Base-by-base conservation (phyloP, 2,797 vertebrate genomes). In the Toxotes lorentzi region DNA sequence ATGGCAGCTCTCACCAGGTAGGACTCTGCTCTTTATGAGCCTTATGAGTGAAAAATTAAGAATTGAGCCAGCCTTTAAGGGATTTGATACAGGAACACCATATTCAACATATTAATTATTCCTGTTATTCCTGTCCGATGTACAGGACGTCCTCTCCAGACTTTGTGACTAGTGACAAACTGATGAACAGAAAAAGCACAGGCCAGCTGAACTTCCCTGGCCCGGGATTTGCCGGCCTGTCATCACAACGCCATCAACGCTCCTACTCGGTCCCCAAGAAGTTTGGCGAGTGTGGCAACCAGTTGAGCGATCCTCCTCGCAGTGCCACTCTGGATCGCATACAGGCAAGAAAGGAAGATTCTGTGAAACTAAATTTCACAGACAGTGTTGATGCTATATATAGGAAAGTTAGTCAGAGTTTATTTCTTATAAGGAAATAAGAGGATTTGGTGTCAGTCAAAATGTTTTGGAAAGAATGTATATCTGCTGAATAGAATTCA, bases 251-350 rank as follows among this genome's bases (percentile, higher is more conserved):
- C 16, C 98, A 99, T 86, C 98, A 99, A 63, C 97, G 98, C 85
- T 99, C 98, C 83, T 99, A 98, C 89, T 99, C 98, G 0, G 98
- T 99, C 47, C 98, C 98, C 68, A 99, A 99, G 88, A 99, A 99
- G 88, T 99, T 99, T 62, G 98, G 98, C 9, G 97, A 98, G 66
- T 95, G 93, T 19, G 94, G 96, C 7, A 96, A 97, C 88, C 95
- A 94, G 11, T 81, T 84, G 2, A 96, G 94, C 0, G 97, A 99
- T 87, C 97, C 98, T 13, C 98, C 98, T 7, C 97, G 98, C 73
- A 99, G 98, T 56, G 98, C 98, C 72, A 99, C 98, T 0, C 91
- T 99, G 72, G 98, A 99, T 90, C 97, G 98, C 80, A 99, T 99
- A 85, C 98, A 99, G 89, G 94, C 81, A 90, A 91, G 92, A 83